Evolutionary conservation across 2,113 vertebrate species (phyloP).

Genomic region (Numenius arquata): DNA sequence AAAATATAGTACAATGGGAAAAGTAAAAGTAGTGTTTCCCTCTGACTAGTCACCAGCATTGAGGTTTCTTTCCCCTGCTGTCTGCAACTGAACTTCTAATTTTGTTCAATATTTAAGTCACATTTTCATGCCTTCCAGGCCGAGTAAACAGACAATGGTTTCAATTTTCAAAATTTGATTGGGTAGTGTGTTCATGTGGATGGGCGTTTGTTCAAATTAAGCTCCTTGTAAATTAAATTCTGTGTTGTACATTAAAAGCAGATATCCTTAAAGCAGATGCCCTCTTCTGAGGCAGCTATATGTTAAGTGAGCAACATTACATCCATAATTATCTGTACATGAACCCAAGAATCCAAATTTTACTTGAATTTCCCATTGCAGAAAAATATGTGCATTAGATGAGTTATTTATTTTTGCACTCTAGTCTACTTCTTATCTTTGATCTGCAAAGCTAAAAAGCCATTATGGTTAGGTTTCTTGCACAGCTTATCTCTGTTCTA

Average conservation of each 20-base stretch:
- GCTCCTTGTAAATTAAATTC: background rate
- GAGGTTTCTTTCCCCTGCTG: background rate
- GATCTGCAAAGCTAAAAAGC: background rate
- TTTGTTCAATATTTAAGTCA: background rate
- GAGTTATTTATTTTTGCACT: background rate
- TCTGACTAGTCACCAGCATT: background rate
- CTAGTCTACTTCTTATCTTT: background rate
- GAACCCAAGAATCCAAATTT: background rate
- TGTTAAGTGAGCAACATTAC: background rate
- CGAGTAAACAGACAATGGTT: background rate
- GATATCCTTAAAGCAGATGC: background rate
- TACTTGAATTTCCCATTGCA: background rate
- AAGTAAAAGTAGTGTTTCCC: background rate
- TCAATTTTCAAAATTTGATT: background rate
- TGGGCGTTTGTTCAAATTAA: background rate
- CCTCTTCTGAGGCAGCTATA: background rate
- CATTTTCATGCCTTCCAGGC: background rate
- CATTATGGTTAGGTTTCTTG: background rate
- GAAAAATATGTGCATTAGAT: background rate
- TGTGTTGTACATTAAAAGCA: background rate
- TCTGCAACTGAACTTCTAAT: background rate
- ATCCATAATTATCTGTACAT: background rate
- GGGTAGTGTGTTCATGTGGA: background rate
- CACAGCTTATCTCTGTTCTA: background rate
- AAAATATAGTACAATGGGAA: background rate